These are phyloP conservation scores for Cepaea hortensis DNA, from an alignment of 2,888 invertebrate genomes.

Conservation along the genomic window DNA sequence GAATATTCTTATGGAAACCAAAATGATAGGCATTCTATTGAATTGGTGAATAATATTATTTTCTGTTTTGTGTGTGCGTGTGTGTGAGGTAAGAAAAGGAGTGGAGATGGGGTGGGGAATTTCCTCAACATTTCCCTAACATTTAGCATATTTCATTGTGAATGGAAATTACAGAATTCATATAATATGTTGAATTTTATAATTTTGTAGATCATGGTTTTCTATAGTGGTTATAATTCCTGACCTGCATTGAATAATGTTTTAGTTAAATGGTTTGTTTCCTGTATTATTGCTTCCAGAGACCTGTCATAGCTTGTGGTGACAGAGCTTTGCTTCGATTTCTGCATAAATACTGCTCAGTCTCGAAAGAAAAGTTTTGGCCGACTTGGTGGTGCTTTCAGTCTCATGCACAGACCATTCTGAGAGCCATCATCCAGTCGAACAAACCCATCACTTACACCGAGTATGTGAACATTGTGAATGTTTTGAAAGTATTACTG, in stretches of 20 bases:
- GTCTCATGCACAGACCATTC: conserved; percentile 70
- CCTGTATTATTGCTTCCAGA: conserved; percentile 50
- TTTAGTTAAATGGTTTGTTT: neutral
- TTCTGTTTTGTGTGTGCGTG: no score
- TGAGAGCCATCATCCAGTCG: conserved; percentile 65
- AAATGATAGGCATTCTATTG: no score
- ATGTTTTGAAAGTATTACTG: neutral
- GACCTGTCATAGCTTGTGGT: conserved; percentile 64
- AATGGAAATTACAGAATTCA: no score
- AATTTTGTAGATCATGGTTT: neutral
- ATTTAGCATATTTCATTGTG: no score
- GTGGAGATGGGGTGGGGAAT: no score
- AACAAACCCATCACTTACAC: conserved; percentile 62
- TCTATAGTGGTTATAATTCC: no score
- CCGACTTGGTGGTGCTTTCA: conserved; percentile 75
- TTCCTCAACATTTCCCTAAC: no score
- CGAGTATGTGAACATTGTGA: conserved; percentile 58
- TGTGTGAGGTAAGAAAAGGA: no score
- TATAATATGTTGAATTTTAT: neutral
- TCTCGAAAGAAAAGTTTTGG: conserved; percentile 68
- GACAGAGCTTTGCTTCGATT: conserved; percentile 63
- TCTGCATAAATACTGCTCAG: conserved; percentile 65
- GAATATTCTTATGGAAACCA: no score
- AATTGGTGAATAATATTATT: no score
- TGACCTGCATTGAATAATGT: neutral